Percentiles rank a stretch among this genome's conserved stretches.
Evolutionary conservation across 2,888 invertebrate genomes (phyloP).

Genomic region (Protophormia terraenovae): DNA sequence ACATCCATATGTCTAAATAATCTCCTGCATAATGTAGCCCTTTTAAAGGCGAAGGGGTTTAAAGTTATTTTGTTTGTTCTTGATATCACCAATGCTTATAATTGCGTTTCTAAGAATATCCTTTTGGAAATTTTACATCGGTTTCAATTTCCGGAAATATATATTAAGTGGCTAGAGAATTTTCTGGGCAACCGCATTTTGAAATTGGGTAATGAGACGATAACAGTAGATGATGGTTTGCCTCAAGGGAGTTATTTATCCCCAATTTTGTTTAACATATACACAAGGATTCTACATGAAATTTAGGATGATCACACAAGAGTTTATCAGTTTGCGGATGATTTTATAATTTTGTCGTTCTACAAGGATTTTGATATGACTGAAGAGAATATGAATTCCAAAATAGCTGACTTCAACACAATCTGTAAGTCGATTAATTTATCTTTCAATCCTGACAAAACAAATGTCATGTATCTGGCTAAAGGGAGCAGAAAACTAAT

Average conservation of each 20-base stretch:
- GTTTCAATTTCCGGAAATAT: no score
- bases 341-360: not conserved
- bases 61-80: not conserved
- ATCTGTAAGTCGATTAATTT: no score
- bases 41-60: not conserved
- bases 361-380: not conserved
- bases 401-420: no score
- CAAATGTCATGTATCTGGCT: no score
- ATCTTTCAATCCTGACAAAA: no score
- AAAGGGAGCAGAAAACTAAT: no score
- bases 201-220: not conserved
- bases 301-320: not conserved
- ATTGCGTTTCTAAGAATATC: no score
- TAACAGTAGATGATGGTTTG: not conserved
- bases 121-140: no score
- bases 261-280: not conserved
- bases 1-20: not conserved
- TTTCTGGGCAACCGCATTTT: not conserved
- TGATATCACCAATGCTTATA: not conserved
- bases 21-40: not conserved
- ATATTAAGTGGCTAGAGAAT: not conserved
- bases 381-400: not conserved
- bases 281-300: not conserved
- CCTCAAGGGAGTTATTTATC: not conserved
- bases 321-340: conserved; percentile 8